Percentiles rank a stretch among this genome's conserved stretches.
Conservation (phyloP, 2,797 vertebrate species). For the Poeciliopsis infans region DNA sequence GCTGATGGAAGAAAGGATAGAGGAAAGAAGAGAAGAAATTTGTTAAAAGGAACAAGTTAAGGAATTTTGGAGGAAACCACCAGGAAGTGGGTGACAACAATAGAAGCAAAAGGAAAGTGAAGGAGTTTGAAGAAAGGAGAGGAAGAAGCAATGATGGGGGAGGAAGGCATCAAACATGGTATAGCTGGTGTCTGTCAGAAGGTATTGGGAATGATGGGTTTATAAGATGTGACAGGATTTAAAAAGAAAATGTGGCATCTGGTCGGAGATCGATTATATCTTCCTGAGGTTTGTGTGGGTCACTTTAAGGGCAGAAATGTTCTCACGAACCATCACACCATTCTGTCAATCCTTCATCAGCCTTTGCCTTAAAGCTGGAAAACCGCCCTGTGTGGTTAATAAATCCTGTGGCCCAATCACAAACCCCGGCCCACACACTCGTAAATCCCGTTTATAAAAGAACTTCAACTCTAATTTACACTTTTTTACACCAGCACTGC, state of each 20-base stretch:
- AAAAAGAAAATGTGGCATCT: conserved; percentile 16
- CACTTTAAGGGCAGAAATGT: conserved; percentile 72
- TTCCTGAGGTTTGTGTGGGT: conserved; percentile 50
- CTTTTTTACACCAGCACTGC: background rate
- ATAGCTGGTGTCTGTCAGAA: background rate
- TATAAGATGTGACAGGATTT: conserved; percentile 10
- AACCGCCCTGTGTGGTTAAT: background rate
- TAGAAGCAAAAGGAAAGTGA: background rate
- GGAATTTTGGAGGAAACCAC: background rate
- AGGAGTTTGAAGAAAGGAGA: background rate
- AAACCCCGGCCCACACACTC: background rate
- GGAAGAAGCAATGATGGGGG: background rate
- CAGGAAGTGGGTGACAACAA: background rate
- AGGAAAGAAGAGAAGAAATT: conserved; percentile 20
- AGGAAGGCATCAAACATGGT: background rate
- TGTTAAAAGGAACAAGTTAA: conserved; percentile 11
- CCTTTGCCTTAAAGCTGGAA: conserved; percentile 2
- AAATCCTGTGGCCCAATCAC: background rate
- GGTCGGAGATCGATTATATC: conserved; percentile 28
- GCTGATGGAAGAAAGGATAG: conserved; percentile 47
- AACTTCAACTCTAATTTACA: background rate
- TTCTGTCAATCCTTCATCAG: conserved; percentile 1
- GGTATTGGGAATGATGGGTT: conserved; percentile 3
- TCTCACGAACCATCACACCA: conserved; percentile 73
- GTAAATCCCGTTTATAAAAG: background rate